Evolutionary conservation across 2,797 vertebrate species (phyloP).

Genomic region (Acomys russatus): DNA sequence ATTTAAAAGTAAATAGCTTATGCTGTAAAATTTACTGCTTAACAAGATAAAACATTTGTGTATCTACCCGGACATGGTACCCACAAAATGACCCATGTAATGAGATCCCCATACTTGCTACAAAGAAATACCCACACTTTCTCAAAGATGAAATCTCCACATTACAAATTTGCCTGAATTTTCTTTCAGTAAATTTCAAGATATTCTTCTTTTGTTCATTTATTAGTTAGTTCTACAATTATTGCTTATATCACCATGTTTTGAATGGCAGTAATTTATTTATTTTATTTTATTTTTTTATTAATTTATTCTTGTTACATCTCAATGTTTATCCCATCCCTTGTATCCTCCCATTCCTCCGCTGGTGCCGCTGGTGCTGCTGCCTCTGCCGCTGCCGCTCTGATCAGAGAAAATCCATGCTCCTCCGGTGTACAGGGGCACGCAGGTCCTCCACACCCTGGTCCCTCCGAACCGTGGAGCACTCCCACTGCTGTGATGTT

Average conservation of each 20-base stretch:
- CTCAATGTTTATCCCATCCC: too few species aligned
- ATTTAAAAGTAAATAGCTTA: background rate
- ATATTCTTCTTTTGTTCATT: background rate
- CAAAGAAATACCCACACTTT: background rate
- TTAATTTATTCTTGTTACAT: too few species aligned
- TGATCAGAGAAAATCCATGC: too few species aligned
- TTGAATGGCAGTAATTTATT: background rate
- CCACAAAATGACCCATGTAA: background rate
- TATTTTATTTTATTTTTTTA: too few species aligned
- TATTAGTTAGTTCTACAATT: background rate
- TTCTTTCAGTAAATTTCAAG: background rate
- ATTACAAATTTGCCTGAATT: background rate
- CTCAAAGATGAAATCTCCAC: too few species aligned
- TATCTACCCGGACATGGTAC: background rate
- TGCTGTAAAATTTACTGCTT: background rate
- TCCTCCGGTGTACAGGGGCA: too few species aligned
- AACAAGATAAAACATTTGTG: background rate
- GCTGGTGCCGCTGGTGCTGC: too few species aligned
- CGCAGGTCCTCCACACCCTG: too few species aligned
- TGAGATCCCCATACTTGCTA: background rate
- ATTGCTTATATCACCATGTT: background rate
- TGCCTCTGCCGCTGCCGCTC: too few species aligned
- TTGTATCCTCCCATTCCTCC: too few species aligned
- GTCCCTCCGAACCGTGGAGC: too few species aligned
- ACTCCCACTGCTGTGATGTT: too few species aligned